phyloP scores from a whole-genome alignment of 2,113 vertebrate genomes.

The Oriolus oriolus region DNA sequence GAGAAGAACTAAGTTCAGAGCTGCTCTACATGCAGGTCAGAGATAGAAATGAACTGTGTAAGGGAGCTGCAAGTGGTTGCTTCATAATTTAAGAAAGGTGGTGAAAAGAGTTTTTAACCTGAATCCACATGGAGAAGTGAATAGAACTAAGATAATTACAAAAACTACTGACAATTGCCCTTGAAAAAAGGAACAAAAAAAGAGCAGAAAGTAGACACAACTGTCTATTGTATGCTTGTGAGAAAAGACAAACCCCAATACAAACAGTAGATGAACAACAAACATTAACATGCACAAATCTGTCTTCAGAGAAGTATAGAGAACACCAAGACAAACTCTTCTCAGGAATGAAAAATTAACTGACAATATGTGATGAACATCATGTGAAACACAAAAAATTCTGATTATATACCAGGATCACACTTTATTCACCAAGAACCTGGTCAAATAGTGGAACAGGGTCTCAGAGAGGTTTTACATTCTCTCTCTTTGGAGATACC shows the following conservation, averaged over 20 bases:
- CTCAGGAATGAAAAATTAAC: background rate
- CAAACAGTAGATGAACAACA: background rate
- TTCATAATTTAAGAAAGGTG: background rate
- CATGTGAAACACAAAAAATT: background rate
- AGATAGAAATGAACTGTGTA: background rate
- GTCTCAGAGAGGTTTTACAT: background rate
- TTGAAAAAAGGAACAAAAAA: background rate
- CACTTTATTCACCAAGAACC: background rate
- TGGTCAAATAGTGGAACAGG: background rate
- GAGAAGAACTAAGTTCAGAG: background rate
- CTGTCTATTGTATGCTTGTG: background rate
- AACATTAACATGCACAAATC: background rate
- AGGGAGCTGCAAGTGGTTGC: background rate
- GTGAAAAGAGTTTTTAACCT: background rate
- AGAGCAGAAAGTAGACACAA: background rate
- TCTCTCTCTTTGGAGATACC: background rate
- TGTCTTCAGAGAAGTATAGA: background rate
- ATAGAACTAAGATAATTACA: background rate
- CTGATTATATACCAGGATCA: background rate
- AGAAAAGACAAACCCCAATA: background rate
- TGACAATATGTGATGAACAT: background rate
- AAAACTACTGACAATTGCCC: background rate
- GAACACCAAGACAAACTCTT: background rate
- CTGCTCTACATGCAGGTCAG: background rate
- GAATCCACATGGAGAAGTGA: background rate